Conservation (phyloP, 2,113 vertebrate genomes). For the Pelodiscus sinensis region DNA sequence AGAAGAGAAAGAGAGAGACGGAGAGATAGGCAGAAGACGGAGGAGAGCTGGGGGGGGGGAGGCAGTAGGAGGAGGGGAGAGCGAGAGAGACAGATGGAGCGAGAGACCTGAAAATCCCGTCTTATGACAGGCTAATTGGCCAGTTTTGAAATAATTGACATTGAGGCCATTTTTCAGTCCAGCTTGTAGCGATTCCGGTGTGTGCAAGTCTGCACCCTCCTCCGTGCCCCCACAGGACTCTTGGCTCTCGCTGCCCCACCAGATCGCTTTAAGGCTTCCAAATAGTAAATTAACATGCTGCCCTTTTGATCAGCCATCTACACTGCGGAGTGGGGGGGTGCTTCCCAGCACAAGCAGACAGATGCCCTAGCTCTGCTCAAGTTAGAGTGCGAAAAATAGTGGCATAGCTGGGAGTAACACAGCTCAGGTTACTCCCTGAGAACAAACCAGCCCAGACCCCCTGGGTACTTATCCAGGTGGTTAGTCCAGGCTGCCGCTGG, state of each 20-base stretch:
- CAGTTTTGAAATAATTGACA: neutral
- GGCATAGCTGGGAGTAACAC: neutral
- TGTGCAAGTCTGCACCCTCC: neutral
- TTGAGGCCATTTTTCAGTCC: neutral
- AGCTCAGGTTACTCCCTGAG: neutral
- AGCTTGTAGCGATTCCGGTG: neutral
- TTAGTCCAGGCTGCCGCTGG: too few relatives aligned
- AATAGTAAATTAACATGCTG: neutral
- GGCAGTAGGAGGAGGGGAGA: too few relatives aligned
- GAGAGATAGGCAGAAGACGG: too few relatives aligned
- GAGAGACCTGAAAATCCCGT: too few relatives aligned
- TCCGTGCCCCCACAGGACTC: neutral
- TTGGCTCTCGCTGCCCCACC: neutral
- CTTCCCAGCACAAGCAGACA: neutral
- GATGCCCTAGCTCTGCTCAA: neutral
- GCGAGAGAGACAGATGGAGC: too few relatives aligned
- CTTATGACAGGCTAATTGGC: too few relatives aligned
- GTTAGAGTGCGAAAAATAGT: neutral
- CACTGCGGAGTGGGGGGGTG: neutral
- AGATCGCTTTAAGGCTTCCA: neutral
- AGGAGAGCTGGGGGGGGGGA: too few relatives aligned
- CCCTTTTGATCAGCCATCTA: rapidly evolving
- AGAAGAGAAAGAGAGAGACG: too few relatives aligned
- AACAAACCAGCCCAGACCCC: neutral
- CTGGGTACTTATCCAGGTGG: too few relatives aligned